Percentiles rank a stretch among this genome's conserved stretches.
Conservation (phyloP, 2,113 vertebrate genomes). For the Passerina amoena region DNA sequence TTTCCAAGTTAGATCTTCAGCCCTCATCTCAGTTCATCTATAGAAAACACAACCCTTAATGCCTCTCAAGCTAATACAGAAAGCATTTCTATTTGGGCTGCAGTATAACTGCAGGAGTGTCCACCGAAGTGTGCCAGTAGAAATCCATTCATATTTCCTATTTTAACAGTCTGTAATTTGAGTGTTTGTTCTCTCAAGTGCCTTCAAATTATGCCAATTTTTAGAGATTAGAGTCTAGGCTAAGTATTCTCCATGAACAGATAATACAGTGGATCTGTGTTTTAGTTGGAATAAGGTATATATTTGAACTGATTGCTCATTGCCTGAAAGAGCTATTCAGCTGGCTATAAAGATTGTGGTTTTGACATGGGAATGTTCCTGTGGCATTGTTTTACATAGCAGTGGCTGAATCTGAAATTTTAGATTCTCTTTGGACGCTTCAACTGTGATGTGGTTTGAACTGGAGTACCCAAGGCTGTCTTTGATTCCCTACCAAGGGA, state of each 20-base stretch:
- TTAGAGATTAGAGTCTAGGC: constrained; percentile 33
- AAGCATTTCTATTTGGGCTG: constrained; percentile 2
- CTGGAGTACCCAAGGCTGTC: background rate
- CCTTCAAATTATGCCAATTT: constrained; percentile 56
- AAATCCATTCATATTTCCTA: constrained; percentile 34
- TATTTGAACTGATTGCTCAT: constrained; percentile 12
- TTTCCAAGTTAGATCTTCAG: background rate
- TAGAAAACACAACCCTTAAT: background rate
- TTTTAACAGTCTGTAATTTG: constrained; percentile 49
- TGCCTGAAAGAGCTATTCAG: constrained; percentile 30
- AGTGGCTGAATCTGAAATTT: constrained; percentile 40
- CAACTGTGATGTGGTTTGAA: constrained; percentile 53
- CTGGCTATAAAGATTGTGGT: constrained; percentile 23
- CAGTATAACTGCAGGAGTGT: background rate
- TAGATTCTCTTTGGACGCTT: constrained; percentile 36
- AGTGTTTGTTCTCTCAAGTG: constrained; percentile 35
- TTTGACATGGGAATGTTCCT: constrained; percentile 49
- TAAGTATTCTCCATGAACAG: constrained; percentile 13
- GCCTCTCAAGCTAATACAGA: background rate
- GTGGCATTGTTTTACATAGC: constrained; percentile 54
- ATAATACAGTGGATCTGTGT: constrained; percentile 13
- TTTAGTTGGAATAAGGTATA: constrained; percentile 38
- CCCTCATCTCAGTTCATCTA: background rate
- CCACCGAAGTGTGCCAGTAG: background rate
- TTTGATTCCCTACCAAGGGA: constrained; percentile 19